Base-by-base conservation (phyloP, 1,140 invertebrate genomes). In the Anoplophora glabripennis region DNA sequence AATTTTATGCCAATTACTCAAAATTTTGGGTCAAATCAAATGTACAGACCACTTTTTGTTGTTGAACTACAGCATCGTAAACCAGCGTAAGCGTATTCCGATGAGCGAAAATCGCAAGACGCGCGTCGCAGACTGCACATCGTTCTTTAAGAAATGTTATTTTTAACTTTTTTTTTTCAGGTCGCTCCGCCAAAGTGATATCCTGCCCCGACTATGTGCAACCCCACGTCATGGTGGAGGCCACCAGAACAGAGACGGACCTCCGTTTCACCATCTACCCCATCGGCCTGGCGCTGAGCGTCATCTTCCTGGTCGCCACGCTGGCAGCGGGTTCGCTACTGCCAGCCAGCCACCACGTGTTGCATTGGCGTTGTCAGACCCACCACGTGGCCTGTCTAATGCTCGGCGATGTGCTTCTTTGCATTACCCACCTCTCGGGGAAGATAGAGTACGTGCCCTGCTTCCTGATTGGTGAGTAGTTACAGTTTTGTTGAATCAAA, bases 301-400 rank as follows among this genome's bases (percentile, higher is more conserved):
- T 85, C 2, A 81, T 89, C 47, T 92, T 92, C 75, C 75, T 91
- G 73, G 83, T 85, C 10, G 87, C 88, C 3, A 91, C 89, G 28
- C 75, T 92, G 65, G 85, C 84, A 3, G 84, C 87, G 1, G 86
- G 88, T 7, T 89, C 85, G 69, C 79, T 90, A 61, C 76, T 92
- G 68, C 89, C 89, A 21, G 84, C 86, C 12, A 86, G 86, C 54
- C 89, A 92, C 78, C 89, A 91, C 80, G 87, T 89, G 44, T 78
- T 92, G 57, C 89, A 92, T 75, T 91, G 89, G 89, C 81, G 88
- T 57, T 91, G 89, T 71, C 89, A 92, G 79, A 90, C 88, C 49
- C 85, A 89, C 77, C 88, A 92, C 74, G 87, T 92, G 59, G 84
- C 84, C 45, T 89, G 89, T 71, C 81, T 92, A 53, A 82, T 92